Evolutionary conservation across 1,140 invertebrate genomes (phyloP).

Genomic region (Onthophagus taurus): DNA sequence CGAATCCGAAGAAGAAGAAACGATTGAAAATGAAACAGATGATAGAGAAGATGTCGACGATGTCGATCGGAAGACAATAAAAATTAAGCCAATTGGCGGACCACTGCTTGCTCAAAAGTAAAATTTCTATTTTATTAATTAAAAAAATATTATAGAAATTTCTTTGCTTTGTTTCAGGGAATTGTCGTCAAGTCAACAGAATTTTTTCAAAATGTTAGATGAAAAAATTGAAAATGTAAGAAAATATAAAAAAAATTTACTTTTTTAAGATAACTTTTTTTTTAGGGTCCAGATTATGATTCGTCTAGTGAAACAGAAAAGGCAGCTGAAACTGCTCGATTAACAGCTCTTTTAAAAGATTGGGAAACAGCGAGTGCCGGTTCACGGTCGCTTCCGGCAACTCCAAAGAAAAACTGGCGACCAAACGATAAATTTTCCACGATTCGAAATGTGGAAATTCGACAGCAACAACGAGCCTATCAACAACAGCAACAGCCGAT

Average conservation of each 20-base stretch:
- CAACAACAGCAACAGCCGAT: conserved; percentile 10
- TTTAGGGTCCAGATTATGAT: conserved; percentile 63
- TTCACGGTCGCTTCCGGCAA: conserved; percentile 26
- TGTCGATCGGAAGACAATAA: conserved; percentile 24
- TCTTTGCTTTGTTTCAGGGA: conserved; percentile 54
- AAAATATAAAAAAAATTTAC: conserved; percentile 19
- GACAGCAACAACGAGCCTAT: neutral
- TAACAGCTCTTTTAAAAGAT: conserved; percentile 47
- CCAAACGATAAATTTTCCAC: neutral
- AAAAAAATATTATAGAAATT: conserved; percentile 16
- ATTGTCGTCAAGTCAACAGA: conserved; percentile 74
- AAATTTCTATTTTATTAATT: conserved; percentile 6
- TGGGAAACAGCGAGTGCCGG: conserved; percentile 49
- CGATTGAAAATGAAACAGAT: no score
- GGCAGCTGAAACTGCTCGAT: conserved; percentile 46
- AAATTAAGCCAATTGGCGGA: conserved; percentile 32
- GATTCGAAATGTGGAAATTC: conserved; percentile 2
- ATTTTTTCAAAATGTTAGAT: conserved; percentile 85
- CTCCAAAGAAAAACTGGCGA: conserved; percentile 19
- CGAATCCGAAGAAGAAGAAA: no score
- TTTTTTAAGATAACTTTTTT: neutral
- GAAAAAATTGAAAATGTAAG: conserved; percentile 82
- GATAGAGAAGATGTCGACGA: no score
- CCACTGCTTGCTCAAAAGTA: conserved; percentile 44
- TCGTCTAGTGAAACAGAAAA: conserved; percentile 54